Base-by-base conservation (phyloP, 2,797 vertebrate species). In the Eulemur rubriventer region DNA sequence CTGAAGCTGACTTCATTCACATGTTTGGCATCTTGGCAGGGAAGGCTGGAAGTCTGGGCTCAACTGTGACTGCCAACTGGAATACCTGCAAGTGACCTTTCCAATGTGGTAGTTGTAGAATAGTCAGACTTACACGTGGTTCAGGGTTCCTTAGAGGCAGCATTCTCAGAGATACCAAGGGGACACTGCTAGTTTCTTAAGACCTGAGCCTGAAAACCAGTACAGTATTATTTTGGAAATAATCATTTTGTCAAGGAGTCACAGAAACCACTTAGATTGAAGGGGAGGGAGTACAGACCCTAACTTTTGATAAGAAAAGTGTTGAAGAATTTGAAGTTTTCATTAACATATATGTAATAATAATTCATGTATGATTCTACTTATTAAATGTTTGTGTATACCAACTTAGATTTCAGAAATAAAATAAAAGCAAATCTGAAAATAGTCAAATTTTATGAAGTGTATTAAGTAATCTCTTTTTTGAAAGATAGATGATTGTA, bases 341-440 rank as follows among this genome's bases (percentile, higher is more conserved):
- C 48, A 46, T 91, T 59, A 55, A 70, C 35, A 55, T 16, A 70
- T 28, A 63, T 63, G 43, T n/a, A 81, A 73, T 91, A 48, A 80
- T 65, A 50, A 65, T 50, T 82, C 30, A 87, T 65, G 48, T 65
- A 80, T 55, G 26, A 72, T 20, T 9, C 18, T 55, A 52, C 17
- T 69, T 69, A 41, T 41, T 48, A 87, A 80, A 33, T 72, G n/a
- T 75, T 70, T 92, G 24, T 52, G 22, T 41, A 13, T 75, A 89
- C 7, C 78, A 90, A 55, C 20, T 18, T 69, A 46, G 28, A 46
- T 72, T 75, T 28, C 24, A 75, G 93, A 96, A 89, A 78, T 55
- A 65, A 80, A 83, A 46, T 24, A 1, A 89, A 90, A 95, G 43
- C 30, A 94, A 94, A 70, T 52, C 79, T 91, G 11, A 83, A 94